A percentile compares a stretch with the other conserved stretches of the same genome.
Evolutionary conservation across 2,888 invertebrate genomes (phyloP).

Genomic region (Tenthredo scrophulariae): DNA sequence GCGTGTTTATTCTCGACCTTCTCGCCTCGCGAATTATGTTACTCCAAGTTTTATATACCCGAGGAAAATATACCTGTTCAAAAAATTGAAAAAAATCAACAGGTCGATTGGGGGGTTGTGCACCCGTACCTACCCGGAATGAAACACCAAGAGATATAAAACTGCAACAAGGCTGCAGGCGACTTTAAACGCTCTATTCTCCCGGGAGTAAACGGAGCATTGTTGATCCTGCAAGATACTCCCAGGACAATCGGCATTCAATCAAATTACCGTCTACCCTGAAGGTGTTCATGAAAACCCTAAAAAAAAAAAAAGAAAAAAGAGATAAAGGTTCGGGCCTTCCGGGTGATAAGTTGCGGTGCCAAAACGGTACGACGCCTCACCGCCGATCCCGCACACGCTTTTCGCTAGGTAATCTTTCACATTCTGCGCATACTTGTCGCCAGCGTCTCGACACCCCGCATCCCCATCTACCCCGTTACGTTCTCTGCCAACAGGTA

Average conservation of each 20-base stretch:
- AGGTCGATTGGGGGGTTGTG: constrained; percentile 17
- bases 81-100: constrained; percentile 32
- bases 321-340: background rate
- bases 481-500: constrained; percentile 51
- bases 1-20: constrained; percentile 34
- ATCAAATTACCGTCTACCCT: background rate
- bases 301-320: background rate
- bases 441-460: constrained; percentile 58
- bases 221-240: background rate
- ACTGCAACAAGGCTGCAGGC: background rate
- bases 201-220: background rate
- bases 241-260: background rate
- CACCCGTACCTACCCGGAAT: background rate
- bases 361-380: constrained; percentile 14
- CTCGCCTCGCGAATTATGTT: constrained; percentile 27
- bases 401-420: constrained; percentile 66
- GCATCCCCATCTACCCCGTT: constrained; percentile 50
- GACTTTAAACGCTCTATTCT: constrained; percentile 7
- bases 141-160: background rate
- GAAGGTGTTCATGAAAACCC: background rate
- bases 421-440: constrained; percentile 74
- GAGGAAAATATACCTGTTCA: background rate
- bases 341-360: constrained; percentile 30
- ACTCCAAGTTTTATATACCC: background rate
- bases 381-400: constrained; percentile 39